Evolutionary conservation across 2,888 invertebrate species (phyloP).

Genomic region (Hypena proboscidalis): DNA sequence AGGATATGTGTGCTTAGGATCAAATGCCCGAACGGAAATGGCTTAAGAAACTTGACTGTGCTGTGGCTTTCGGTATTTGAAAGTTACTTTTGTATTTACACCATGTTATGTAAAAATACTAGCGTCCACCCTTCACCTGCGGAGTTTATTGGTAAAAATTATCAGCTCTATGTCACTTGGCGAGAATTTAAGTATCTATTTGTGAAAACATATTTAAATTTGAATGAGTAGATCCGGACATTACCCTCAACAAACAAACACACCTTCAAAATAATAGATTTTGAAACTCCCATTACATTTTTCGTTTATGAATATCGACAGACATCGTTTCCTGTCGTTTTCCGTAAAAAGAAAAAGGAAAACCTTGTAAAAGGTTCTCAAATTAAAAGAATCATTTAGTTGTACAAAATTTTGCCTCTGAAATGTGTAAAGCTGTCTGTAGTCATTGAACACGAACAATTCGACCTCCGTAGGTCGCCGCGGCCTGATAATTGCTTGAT

Average conservation of each 20-base stretch:
- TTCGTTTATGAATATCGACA: neutral
- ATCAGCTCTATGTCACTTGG: no score
- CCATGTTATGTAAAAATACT: no score
- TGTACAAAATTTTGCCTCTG: conserved; percentile 6
- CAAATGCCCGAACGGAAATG: conserved; percentile 1
- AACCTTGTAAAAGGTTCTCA: neutral
- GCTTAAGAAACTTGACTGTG: neutral
- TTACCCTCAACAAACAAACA: no score
- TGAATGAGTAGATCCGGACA: no score
- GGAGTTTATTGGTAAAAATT: no score
- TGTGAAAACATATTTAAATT: no score
- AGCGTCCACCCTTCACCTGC: no score
- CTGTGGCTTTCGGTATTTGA: no score
- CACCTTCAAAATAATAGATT: no score
- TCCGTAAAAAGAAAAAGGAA: neutral
- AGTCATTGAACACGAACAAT: conserved; percentile 8
- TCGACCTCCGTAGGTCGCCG: conserved; percentile 11
- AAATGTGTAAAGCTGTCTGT: conserved; percentile 2
- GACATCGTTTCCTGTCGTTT: neutral
- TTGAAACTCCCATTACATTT: no score
- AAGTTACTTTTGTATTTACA: no score
- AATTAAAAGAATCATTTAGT: neutral
- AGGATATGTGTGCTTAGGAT: conserved; percentile 8
- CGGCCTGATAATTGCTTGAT: conserved; percentile 9
- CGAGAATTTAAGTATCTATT: no score